Evolutionary conservation across 1,140 invertebrate species (phyloP).

Genomic region (Telenomus remus): DNA sequence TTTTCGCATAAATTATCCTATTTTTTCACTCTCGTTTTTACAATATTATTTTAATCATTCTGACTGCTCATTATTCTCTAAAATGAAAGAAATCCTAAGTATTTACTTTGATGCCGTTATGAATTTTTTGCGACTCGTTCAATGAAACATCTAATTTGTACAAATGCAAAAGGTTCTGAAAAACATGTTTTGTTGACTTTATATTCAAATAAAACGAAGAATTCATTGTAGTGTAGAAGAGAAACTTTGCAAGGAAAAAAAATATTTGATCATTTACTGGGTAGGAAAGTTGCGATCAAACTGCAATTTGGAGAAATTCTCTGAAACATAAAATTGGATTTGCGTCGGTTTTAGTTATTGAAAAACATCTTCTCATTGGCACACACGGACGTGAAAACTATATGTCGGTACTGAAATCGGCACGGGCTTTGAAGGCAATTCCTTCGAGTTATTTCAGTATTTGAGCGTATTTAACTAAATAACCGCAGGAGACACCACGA

Average conservation of each 20-base stretch:
- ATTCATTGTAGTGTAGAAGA: too few species aligned
- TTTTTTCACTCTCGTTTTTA: neutral
- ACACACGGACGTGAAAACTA: conserved; percentile 12
- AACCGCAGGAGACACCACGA: conserved; percentile 56
- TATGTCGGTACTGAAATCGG: conserved; percentile 30
- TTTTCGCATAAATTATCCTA: conserved; percentile 13
- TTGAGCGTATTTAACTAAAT: conserved; percentile 64
- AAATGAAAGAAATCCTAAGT: too few species aligned
- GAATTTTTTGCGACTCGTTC: too few species aligned
- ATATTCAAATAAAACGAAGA: too few species aligned
- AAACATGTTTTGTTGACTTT: too few species aligned
- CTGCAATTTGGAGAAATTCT: too few species aligned
- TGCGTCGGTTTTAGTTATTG: neutral
- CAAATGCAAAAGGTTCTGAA: too few species aligned
- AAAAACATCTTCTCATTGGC: conserved; percentile 5
- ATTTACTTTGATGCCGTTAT: too few species aligned
- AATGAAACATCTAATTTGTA: too few species aligned
- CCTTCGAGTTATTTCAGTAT: conserved; percentile 48
- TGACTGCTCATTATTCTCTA: too few species aligned
- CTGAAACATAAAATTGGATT: conserved; percentile 20
- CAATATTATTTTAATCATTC: neutral
- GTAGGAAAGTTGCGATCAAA: neutral
- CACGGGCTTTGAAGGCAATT: conserved; percentile 55
- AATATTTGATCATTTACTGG: too few species aligned
- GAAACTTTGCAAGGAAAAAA: too few species aligned